phyloP scores from a whole-genome alignment of 2,113 vertebrate genomes.

The Burhinus bistriatus region DNA sequence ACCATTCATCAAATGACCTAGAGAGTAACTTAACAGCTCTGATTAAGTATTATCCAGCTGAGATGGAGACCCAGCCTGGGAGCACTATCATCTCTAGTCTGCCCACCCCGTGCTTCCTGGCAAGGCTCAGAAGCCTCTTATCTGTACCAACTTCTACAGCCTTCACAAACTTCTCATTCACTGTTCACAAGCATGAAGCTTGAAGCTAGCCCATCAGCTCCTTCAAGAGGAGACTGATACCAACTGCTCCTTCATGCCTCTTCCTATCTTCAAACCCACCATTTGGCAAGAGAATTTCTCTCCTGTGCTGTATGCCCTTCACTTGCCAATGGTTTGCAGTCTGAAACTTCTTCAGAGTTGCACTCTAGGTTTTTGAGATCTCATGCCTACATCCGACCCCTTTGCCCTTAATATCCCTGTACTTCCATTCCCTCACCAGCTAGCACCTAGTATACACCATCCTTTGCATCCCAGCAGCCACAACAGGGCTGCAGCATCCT shows the following conservation, averaged over 20 bases:
- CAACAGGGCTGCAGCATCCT: neutral
- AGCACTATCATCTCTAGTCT: neutral
- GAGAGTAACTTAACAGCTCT: neutral
- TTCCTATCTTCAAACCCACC: neutral
- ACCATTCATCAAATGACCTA: neutral
- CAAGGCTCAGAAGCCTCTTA: neutral
- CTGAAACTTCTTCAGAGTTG: neutral
- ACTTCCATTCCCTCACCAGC: neutral
- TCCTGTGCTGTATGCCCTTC: neutral
- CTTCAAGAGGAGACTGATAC: neutral
- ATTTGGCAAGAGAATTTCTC: neutral
- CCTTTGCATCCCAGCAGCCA: neutral
- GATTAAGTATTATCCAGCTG: neutral
- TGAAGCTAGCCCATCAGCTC: neutral
- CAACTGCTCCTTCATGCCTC: neutral
- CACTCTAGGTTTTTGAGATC: neutral
- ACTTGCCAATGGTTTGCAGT: neutral
- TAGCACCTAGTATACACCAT: neutral
- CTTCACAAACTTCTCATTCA: neutral
- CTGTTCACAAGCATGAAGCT: neutral
- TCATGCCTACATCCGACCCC: neutral
- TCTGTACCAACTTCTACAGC: neutral
- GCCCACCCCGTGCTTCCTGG: neutral
- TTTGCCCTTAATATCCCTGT: neutral
- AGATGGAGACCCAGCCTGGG: neutral